Conservation (phyloP, 64 coral and sea anemone species). For the Pocillopora verrucosa region DNA sequence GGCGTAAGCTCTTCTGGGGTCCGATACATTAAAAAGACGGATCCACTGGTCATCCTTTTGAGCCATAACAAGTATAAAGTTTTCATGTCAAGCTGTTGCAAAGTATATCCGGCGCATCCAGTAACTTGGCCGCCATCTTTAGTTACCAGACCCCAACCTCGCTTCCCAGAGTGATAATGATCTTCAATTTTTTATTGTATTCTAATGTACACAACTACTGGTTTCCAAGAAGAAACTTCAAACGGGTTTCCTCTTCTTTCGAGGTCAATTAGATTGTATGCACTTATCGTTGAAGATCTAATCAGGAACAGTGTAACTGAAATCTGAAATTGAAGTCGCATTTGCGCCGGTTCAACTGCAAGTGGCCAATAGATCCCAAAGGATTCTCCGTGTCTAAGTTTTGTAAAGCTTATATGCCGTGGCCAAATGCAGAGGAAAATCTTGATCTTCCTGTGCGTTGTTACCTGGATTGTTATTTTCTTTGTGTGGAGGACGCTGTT, state of each 20-base stretch:
- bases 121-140: neutral
- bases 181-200: too few species aligned
- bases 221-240: too few species aligned
- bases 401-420: neutral
- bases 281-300: too few species aligned
- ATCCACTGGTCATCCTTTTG: constrained; percentile 68
- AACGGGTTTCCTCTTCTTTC: too few species aligned
- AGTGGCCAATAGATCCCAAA: neutral
- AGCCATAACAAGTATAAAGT: neutral
- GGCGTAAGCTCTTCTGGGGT: constrained; percentile 83
- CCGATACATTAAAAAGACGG: constrained; percentile 87
- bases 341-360: too few species aligned
- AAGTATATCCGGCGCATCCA: neutral
- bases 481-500: constrained; percentile 28
- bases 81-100: neutral
- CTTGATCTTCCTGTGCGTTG: neutral
- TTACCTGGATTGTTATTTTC: constrained; percentile 17
- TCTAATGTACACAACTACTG: too few species aligned
- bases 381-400: neutral
- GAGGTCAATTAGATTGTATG: too few species aligned
- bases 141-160: neutral
- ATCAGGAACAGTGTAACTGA: too few species aligned
- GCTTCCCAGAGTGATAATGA: neutral
- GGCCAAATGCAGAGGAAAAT: constrained; percentile 3
- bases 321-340: too few species aligned